Percentiles rank a stretch among this genome's conserved stretches.
These are phyloP conservation scores for Ammodytes dubius DNA, from an alignment of 2,113 vertebrate species.

Conservation along the genomic window DNA sequence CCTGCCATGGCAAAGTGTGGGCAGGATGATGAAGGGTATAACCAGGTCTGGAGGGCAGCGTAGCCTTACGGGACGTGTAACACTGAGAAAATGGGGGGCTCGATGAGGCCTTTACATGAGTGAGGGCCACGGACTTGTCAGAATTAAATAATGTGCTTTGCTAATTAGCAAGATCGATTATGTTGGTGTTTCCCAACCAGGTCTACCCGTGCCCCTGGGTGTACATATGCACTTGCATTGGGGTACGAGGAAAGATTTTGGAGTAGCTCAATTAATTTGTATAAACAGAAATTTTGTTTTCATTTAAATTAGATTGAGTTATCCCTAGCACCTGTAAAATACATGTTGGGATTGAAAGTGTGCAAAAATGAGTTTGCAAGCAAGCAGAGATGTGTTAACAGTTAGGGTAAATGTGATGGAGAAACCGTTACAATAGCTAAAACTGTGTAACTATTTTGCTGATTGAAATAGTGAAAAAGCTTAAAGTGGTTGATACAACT, in stretches of 20 bases:
- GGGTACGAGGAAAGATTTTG: background rate
- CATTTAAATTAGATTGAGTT: background rate
- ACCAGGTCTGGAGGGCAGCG: conserved; percentile 61
- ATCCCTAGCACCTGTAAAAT: background rate
- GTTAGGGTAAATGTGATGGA: background rate
- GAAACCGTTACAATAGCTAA: background rate
- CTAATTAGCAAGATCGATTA: conserved; percentile 66
- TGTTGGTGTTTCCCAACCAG: conserved; percentile 39
- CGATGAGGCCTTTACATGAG: conserved; percentile 52
- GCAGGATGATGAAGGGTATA: conserved; percentile 80
- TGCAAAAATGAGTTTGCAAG: background rate
- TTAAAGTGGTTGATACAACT: background rate
- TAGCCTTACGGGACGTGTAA: conserved; percentile 63
- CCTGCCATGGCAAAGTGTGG: conserved; percentile 76
- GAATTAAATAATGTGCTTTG: conserved; percentile 59
- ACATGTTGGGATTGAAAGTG: background rate
- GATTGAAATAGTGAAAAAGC: background rate
- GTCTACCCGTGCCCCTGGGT: background rate
- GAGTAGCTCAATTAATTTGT: background rate
- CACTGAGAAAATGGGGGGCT: conserved; percentile 13
- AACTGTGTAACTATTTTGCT: background rate
- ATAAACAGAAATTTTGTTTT: conserved; percentile 3
- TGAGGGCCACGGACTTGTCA: conserved; percentile 48
- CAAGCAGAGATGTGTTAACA: background rate
- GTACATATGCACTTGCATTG: background rate